Evolutionary conservation across 2,797 vertebrate genomes (phyloP), one percentile per base, ranked within the genome.

Genomic region (Aldrovandia affinis): DNA sequence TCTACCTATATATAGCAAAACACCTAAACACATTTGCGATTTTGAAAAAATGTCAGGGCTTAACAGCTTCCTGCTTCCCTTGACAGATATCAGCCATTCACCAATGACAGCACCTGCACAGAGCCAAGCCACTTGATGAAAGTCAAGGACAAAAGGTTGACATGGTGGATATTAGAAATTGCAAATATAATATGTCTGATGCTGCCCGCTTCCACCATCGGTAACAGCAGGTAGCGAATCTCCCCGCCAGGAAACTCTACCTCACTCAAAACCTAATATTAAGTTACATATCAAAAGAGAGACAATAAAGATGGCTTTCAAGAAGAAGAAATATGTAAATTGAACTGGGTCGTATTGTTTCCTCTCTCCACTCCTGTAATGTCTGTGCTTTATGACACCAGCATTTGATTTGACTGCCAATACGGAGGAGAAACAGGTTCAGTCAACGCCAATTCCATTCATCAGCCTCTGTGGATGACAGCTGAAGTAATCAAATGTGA

Each of bases 401-500:
- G 63, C n/a, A 20, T 52, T 73, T 54, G 63, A 82, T 70, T 30
- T 36, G 50, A 57, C 78, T 80, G 81, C 1, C 65, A 65, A 47
- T 52, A 25, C 39, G 15, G 63, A 73, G 44, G 22, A 54, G 63
- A 25, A 70, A 73, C 22, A 22, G 65, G 42, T 36, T 70, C 81
- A 12, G 63, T 73, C 81, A 54, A 55, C 81, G 28, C 63, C 28
- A 47, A 20, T 54, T 63, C 63, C 65, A 70, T 73, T 54, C 28
- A 73, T 55, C 44, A 54, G 61, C 18, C n/a, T 28, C 44, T 0
- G 47, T 28, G 63, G 18, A 30, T 55, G 81, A 70, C 7, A 8
- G 81, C 33, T n/a, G 77, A 30, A 54, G 54, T 82, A 70, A 55
- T 82, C 47, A 33, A 70, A 82, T 68, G 81, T 73, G 81, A 82